Percentiles rank a stretch among this genome's conserved stretches.
Conservation (phyloP, 2,797 vertebrate genomes). For the Poecile montanus region DNA sequence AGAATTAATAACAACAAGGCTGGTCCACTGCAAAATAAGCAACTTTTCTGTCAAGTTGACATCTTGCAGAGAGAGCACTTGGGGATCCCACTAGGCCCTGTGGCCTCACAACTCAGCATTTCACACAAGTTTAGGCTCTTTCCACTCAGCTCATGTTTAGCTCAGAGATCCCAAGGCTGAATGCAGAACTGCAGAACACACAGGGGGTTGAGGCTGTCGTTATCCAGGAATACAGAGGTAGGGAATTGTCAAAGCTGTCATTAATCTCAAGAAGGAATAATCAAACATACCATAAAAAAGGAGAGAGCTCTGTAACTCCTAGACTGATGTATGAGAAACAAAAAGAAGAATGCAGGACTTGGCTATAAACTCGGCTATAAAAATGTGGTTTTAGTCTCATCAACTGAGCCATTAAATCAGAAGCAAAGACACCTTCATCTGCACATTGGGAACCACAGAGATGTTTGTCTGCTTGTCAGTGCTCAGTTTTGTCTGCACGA, state of each 20-base stretch:
- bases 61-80: not conserved
- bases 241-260: conserved; percentile 22
- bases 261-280: not conserved
- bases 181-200: not conserved
- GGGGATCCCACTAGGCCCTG: accelerated
- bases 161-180: accelerated
- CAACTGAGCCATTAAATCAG: not conserved
- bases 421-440: not conserved
- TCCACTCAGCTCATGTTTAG: not conserved
- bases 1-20: not conserved
- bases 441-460: not conserved
- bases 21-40: not conserved
- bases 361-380: not conserved
- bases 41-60: not conserved
- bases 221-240: not conserved
- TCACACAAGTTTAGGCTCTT: not conserved
- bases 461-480: not conserved
- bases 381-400: not conserved
- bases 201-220: not conserved
- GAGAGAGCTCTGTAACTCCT: not conserved
- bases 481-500: not conserved
- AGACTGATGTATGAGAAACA: not conserved
- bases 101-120: accelerated
- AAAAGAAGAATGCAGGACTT: not conserved
- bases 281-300: not conserved